Base-by-base conservation (phyloP, 2,888 invertebrate genomes). In the Drosophila recens region DNA sequence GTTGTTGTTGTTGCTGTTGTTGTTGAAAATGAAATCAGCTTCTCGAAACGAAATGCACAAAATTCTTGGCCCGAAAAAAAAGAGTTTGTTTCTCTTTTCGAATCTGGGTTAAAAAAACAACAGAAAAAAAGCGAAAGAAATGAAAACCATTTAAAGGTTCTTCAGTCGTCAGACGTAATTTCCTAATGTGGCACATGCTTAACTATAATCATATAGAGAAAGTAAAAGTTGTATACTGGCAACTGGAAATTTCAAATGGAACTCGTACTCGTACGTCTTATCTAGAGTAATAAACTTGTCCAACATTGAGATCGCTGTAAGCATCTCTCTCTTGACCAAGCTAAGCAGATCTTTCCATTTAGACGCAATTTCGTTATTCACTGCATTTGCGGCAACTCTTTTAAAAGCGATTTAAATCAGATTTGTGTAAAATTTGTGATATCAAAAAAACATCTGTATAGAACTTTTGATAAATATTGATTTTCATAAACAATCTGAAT, bases 11-110 rank as follows among this genome's bases (percentile, higher is more conserved):
- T n/a, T 38, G 40, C 11, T 45, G 66, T 78, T 80, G 54, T 79
- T 83, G 82, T 82, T 80, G 82, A 83, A 84, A 78, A 80, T 66
- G 82, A 82, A 82, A 80, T 78, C 76, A 69, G 69, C 62, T 62
- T 54, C 58, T 48, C n/a, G 30, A 72, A 67, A 65, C 68, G 34
- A 68, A 72, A 65, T 57, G 46, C 66, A 73, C 65, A 53, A 76
- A 73, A 72, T 63, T 69, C 23, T 52, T 64, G n/a, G 46, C 45
- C 43, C 48, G 42, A 36, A 54, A 57, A 11, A 42, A 15, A 42
- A 30, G 11, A 1, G 30, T 30, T 30, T 30, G 9, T 30, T 30
- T 30, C 30, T 30, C 30, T 30, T 30, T 38, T n/a, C 13, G 20
- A 61, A 76, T 61, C 10, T 76, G 56, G 76, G 76, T 67, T 73